Conservation (phyloP, 2,797 vertebrate species). For the Sandelia bainsii region DNA sequence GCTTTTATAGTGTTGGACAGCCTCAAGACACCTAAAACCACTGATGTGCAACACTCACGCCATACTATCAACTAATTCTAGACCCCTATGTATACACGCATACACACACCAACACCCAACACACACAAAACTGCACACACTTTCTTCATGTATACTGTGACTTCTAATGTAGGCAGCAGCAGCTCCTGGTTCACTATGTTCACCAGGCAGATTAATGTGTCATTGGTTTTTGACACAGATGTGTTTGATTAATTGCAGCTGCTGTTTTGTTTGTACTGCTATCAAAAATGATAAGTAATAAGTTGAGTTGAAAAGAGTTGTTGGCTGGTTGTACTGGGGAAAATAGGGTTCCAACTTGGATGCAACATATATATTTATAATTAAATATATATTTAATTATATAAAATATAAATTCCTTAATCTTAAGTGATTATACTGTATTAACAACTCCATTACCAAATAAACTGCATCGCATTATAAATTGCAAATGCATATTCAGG, state of each 20-base stretch:
- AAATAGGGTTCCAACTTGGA: not conserved
- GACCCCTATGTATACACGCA: constrained; percentile 8
- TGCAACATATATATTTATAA: too few relatives aligned
- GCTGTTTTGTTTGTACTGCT: constrained; percentile 44
- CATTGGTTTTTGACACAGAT: constrained; percentile 43
- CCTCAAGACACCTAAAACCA: constrained; percentile 62
- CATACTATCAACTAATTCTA: constrained; percentile 49
- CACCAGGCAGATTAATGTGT: constrained; percentile 35
- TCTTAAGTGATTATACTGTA: too few relatives aligned
- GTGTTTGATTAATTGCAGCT: constrained; percentile 17
- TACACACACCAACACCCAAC: constrained; percentile 2
- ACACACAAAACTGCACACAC: not conserved
- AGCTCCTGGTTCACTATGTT: constrained; percentile 25
- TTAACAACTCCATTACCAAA: too few relatives aligned
- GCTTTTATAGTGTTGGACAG: constrained; percentile 74
- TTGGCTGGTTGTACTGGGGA: not conserved
- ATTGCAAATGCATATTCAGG: not conserved
- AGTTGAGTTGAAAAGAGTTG: not conserved
- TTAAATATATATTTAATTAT: too few relatives aligned
- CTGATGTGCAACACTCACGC: constrained; percentile 46
- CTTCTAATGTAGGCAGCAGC: not conserved
- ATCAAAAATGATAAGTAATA: constrained; percentile 14
- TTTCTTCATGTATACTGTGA: constrained; percentile 7
- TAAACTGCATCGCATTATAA: too few relatives aligned
- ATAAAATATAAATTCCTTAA: too few relatives aligned